Conservation (phyloP, 23 tunicate genomes). For the Trididemnum clinides region DNA sequence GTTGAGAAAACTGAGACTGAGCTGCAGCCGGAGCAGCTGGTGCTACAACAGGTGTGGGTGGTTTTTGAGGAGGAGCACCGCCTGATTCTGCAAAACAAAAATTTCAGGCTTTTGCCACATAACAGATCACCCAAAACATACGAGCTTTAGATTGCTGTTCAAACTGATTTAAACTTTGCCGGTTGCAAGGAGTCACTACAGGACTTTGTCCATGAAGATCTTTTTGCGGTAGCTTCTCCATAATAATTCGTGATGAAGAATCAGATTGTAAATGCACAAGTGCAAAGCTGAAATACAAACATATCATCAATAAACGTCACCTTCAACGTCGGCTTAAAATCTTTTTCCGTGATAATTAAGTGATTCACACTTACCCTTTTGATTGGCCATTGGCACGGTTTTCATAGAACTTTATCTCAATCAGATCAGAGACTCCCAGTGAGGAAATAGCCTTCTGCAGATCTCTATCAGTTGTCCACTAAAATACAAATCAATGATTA, state of each 20-base stretch:
- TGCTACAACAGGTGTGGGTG: conserved; percentile 25
- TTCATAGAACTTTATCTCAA: conserved; percentile 93
- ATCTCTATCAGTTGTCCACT: conserved; percentile 97
- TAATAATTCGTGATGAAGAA: conserved; percentile 74
- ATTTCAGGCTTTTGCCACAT: too few species aligned
- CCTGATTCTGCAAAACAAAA: conserved; percentile 31
- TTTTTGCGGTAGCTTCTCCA: conserved; percentile 93
- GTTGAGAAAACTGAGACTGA: conserved; percentile 33
- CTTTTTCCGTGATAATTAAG: background rate
- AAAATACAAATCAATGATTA: background rate
- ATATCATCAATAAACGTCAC: background rate
- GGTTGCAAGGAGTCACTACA: conserved; percentile 89
- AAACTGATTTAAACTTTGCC: conserved; percentile 93
- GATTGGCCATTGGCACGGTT: conserved; percentile 97
- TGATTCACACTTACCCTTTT: conserved; percentile 58
- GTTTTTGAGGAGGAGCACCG: conserved; percentile 50
- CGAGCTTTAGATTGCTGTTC: conserved; percentile 95
- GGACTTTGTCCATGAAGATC: conserved; percentile 93
- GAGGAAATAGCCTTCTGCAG: conserved; percentile 79
- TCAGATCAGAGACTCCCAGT: conserved; percentile 73
- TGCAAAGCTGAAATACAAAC: conserved; percentile 62
- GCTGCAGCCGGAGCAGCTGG: conserved; percentile 32
- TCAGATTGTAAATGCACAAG: conserved; percentile 86
- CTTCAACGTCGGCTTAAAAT: too few species aligned
- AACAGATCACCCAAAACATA: too few species aligned